Evolutionary conservation across 2,888 invertebrate species (phyloP), one percentile per base, ranked within the genome.

Genomic region (Folsomia manolachei): DNA sequence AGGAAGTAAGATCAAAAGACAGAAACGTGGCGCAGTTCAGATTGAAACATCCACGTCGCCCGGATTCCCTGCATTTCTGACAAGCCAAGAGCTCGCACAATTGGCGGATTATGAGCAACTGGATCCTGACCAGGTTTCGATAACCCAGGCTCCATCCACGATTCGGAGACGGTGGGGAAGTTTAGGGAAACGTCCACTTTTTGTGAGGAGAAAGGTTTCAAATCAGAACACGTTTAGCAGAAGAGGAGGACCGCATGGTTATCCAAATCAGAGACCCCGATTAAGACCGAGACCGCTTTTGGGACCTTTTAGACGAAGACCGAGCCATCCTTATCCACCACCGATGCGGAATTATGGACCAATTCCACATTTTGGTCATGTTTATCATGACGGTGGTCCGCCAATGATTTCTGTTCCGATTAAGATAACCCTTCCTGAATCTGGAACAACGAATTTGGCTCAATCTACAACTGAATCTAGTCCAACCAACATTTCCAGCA

Each of bases 31-130:
- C 27, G 18, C 56, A 11, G 52, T 24, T 1, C 27, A 25, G 18
- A 25, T 66, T 1, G 52, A 66, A 52, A 66, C 65, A 7, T 66
- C 65, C 2, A 25, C 69, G 1, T 73, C 71, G 1, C 74, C 74
- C 1, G 74, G 74, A 21, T 71, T 74, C 51, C 62, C 69, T 11
- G 74, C 74, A 4, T 74, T 74, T 39, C 74, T 71, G 2, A 74
- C 52, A 14, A 74, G 74, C 25, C 65, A 21, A 19, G 74, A 74
- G 60, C 39, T 73, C 14, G 18, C 56, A n/a, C n/a, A n/a, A n/a
- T n/a, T n/a, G 21, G 56, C 39, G 39, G 39, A 39, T 9, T 39
- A 39, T 39, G 39, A 14, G 39, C 39, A 4, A 39, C 39, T 39
- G 7, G 39, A 39, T 39, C 19, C 56, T 4, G 56, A 56, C 7